Evolutionary conservation across 2,888 invertebrate species (phyloP), one percentile per base, ranked within the genome.

Genomic region (Tetramorium bicarinatum): DNA sequence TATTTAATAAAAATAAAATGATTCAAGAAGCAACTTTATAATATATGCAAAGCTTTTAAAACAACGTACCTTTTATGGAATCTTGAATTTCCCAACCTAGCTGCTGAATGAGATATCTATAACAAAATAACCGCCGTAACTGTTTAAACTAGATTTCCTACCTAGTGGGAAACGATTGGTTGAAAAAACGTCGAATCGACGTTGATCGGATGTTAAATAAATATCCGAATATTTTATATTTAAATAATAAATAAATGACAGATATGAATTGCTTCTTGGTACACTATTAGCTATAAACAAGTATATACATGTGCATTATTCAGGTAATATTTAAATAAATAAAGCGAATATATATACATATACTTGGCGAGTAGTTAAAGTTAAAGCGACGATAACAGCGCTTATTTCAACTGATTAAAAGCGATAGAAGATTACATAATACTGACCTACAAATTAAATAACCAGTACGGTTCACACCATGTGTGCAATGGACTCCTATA

Each of bases 401-500:
- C 13, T 34, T 6, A 8, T 38, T 76, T 38, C 6, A n/a, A 66
- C 18, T 18, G 3, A 41, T 49, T 18, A 25, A 25, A 29, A 18
- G 15, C 7, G 3, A 25, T 41, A n/a, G 13, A 4, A 29, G 1
- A 9, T 38, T 38, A 56, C 3, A n/a, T 41, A 41, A 77, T 77
- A 84, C 91, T 91, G 96, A 97, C 91, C 96, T 96, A 94, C 97
- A 97, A 89, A 98, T 97, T 93, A 98, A 96, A 93, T 97, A 97
- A 6, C 98, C 97, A 11, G 97, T 97, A 87, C 98, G 96, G 94
- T 98, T 98, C 86, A 98, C 95, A 6, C 98, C 98, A 92, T 97
- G 98, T 1, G 98, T 98, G 94, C 98, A 98, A 94, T 98, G 98
- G 82, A 98, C 97, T 72, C 97, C 98, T 88, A 98, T 96, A 86